Evolutionary conservation across 2,888 invertebrate species (phyloP), one percentile per base, ranked within the genome.

Genomic region (Andrena bicolor): DNA sequence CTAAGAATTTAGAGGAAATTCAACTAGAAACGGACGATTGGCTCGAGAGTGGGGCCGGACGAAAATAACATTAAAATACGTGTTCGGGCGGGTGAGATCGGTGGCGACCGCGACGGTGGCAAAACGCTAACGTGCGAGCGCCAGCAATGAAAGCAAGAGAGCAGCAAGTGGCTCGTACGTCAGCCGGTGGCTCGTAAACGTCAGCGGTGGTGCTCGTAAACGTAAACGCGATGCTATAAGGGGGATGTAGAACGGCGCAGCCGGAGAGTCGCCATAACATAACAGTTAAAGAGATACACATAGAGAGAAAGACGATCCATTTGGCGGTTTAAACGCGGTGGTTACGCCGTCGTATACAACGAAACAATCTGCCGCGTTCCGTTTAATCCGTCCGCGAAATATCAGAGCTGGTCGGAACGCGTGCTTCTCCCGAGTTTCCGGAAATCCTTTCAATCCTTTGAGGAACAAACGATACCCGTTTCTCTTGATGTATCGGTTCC

Each of bases 101-200:
- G 66, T 48, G 86, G 70, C 87, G 84, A 82, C 84, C 80, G 85
- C 86, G 90, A 82, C 84, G 81, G 85, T 86, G 90, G 90, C 84
- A 83, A 84, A 87, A 88, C 84, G 90, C 82, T 80, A 85, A 89
- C 91, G 92, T 90, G 91, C 88, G 92, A 91, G 91, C 88, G 90
- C 90, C 90, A 91, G 93, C 92, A 92, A 93, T 91, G 92, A 91
- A 91, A 91, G 93, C 91, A 91, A 92, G 90, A 91, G 91, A 91
- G 92, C 92, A 93, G 94, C 94, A 94, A 94, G 94, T 94, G 94
- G 94, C 94, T 94, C 94, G 94, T 94, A 94, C 93, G 94, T 94
- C 94, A 94, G 93, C 93, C 94, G 93, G 94, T 93, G 94, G 94
- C 94, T 94, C 94, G 94, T 94, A 94, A 94, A 94, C 93, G 94